Base-by-base conservation (phyloP, 1,140 invertebrate species). In the Danaus plexippus region DNA sequence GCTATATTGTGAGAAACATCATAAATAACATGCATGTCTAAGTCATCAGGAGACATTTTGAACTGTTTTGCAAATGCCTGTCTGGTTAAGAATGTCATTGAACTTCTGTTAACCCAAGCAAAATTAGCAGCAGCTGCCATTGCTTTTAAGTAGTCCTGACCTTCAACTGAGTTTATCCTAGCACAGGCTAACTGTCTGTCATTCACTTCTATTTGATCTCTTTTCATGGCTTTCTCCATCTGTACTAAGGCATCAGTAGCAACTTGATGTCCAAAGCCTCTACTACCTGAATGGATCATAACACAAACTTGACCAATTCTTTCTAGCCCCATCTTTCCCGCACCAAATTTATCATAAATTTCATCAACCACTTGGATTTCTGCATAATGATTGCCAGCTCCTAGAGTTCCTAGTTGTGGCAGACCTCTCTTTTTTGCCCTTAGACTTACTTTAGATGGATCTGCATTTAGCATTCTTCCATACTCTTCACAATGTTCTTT, bases 401-500 rank as follows among this genome's bases (percentile, higher is more conserved):
- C 98, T 48, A 99, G 88, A 11, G 98, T 99, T 57, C 98, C 98
- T 50, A 99, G 87, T 92, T 98, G 98, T 43, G 98, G 98, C 44
- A 99, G 88, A n/a, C 98, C 98, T 60, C 98, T 91, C 88, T 99
- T 99, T 86, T 99, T 99, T 1, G 98, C 98, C 68, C 97, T 90
- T 81, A 94, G 92, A 69, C 94, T 96, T 9, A 98, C 98, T 93
- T 99, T 99, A 2, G 94, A 94, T 10, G 98, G 97, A 90, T 99
- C 98, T 32, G 98, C 98, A 88, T 98, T 98, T 10, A 99, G 88
- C 98, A 99, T 99, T 72, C 98, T 90, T 0, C 98, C 98, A 90
- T 99, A 99, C 77, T 99, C 98, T 86, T 99, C 98, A 88, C 98
- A 99, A 86, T 99, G 98, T 85, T 99, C 98, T 86, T 99, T 99